phyloP scores from a whole-genome alignment of 2,113 vertebrate species.

The Pterophyllum scalare region DNA sequence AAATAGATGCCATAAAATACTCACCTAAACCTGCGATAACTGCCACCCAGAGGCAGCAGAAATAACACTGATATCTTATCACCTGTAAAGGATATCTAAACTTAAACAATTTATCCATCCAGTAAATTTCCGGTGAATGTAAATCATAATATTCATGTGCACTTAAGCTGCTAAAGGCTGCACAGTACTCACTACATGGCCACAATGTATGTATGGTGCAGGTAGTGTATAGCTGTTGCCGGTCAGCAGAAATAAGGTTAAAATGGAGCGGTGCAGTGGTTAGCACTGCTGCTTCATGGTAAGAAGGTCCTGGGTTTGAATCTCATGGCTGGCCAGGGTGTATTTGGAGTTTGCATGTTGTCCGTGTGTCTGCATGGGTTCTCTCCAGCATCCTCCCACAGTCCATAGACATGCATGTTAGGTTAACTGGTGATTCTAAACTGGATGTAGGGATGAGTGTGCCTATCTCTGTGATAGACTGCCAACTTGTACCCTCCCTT shows the following conservation, averaged over 20 bases:
- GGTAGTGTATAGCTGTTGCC: not conserved
- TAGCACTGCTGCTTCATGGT: too few relatives aligned
- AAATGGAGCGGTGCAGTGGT: not conserved
- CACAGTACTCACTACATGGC: not conserved
- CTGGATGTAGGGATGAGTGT: not conserved
- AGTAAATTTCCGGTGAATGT: not conserved
- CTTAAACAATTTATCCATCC: not conserved
- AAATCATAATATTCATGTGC: not conserved
- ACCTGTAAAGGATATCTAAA: not conserved
- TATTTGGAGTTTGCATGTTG: not conserved
- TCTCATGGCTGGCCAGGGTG: not conserved
- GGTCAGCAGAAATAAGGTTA: not conserved
- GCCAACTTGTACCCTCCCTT: too few relatives aligned
- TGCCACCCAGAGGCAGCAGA: not conserved
- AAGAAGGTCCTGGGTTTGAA: not conserved
- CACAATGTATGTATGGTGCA: not conserved
- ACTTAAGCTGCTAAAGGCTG: too few relatives aligned
- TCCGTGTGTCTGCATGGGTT: not conserved
- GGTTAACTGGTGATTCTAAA: not conserved
- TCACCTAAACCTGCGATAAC: not conserved
- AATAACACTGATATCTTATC: conserved; percentile 3
- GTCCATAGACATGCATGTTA: not conserved
- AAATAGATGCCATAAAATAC: not conserved
- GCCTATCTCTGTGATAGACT: too few relatives aligned
- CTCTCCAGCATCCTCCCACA: not conserved